Evolutionary conservation across 2,113 vertebrate genomes (phyloP).

Genomic region (Mungos mungo): DNA sequence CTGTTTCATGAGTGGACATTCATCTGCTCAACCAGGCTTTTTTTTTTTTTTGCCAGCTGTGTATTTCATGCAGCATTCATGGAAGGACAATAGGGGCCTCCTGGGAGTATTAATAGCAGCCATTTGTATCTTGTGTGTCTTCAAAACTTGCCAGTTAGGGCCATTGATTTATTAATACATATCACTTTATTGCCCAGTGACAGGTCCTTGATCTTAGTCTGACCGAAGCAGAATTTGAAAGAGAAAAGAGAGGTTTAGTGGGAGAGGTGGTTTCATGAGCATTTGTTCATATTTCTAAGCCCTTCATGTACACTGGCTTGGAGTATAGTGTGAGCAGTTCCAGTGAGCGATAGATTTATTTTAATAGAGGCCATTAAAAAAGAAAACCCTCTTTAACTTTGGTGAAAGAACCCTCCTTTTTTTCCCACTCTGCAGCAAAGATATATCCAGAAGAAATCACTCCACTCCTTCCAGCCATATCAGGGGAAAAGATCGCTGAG

Average conservation of each 20-base stretch:
- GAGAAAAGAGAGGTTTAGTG: not conserved
- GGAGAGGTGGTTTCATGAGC: not conserved
- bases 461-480: slow-evolving; percentile 92
- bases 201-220: not conserved
- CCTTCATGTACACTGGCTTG: not conserved
- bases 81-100: not conserved
- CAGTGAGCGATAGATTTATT: not conserved
- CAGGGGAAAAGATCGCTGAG: slow-evolving; percentile 93
- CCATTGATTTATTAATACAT: not conserved
- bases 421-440: slow-evolving; percentile 88
- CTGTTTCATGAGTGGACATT: not conserved
- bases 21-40: not conserved
- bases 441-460: slow-evolving; percentile 96
- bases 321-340: not conserved
- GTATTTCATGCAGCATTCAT: not conserved
- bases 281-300: not conserved
- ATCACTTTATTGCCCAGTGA: not conserved
- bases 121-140: not conserved
- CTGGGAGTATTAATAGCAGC: not conserved
- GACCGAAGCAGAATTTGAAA: not conserved
- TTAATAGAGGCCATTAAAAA: not conserved
- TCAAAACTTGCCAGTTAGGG: not conserved
- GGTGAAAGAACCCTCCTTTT: slow-evolving; percentile 7
- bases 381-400: not conserved
- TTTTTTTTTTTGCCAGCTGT: not conserved